Evolutionary conservation across 1,140 invertebrate genomes (phyloP).

Genomic region (Drosophila santomea): DNA sequence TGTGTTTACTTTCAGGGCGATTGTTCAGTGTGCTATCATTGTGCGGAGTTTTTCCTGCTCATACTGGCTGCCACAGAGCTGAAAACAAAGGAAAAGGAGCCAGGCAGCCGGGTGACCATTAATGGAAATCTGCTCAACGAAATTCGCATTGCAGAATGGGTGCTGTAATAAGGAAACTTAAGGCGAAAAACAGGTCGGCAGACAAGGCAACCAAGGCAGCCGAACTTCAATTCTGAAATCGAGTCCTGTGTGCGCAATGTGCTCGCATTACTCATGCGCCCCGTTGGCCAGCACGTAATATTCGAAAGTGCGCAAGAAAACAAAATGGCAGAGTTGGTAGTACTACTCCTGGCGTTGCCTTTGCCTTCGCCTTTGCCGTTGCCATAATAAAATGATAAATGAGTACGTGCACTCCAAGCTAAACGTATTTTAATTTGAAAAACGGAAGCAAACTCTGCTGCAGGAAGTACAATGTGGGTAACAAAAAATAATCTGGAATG

Average conservation of each 20-base stretch:
- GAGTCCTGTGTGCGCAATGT: constrained; percentile 48
- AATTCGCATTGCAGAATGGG: constrained; percentile 18
- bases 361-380: constrained; percentile 7
- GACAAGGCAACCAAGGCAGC: constrained; percentile 21
- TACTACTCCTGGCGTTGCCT: neutral
- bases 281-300: constrained; percentile 54
- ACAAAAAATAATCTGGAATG: constrained; percentile 38
- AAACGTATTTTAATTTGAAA: constrained; percentile 67
- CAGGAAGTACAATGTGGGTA: constrained; percentile 31
- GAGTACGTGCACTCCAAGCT: constrained; percentile 57
- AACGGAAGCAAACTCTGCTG: constrained; percentile 29
- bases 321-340: constrained; percentile 18
- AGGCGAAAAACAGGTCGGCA: constrained; percentile 8
- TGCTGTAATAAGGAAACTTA: constrained; percentile 34
- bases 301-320: constrained; percentile 41
- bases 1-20: constrained; percentile 3
- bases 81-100: constrained; percentile 24
- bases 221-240: constrained; percentile 46
- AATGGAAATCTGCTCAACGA: constrained; percentile 43
- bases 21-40: constrained; percentile 52
- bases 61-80: constrained; percentile 55
- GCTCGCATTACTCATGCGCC: constrained; percentile 64
- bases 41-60: constrained; percentile 66
- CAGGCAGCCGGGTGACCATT: constrained; percentile 40
- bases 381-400: constrained; percentile 72